Percentiles rank a stretch among this genome's conserved stretches.
These are phyloP conservation scores for Xenops minutus DNA, from an alignment of 2,797 vertebrate species.

Conservation along the genomic window DNA sequence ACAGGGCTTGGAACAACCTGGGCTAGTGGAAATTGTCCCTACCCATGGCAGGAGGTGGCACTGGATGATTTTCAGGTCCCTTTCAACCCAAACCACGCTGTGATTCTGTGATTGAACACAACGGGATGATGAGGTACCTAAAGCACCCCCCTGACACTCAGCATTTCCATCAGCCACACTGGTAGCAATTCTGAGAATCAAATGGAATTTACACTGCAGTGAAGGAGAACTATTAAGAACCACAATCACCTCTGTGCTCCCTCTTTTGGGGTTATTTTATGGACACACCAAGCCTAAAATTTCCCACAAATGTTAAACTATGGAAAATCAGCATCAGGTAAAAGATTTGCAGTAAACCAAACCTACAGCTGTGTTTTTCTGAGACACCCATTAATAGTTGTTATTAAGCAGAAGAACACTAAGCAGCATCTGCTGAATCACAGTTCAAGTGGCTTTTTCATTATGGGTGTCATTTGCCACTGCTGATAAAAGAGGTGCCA, in stretches of 20 bases:
- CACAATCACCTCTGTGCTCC: neutral
- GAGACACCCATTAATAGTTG: neutral
- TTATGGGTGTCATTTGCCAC: neutral
- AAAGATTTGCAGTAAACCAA: neutral
- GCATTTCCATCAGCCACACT: neutral
- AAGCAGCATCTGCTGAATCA: neutral
- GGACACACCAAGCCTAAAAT: neutral
- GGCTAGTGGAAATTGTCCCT: neutral
- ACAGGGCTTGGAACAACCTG: neutral
- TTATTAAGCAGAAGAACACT: neutral
- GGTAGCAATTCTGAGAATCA: neutral
- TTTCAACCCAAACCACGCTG: neutral
- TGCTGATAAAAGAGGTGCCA: neutral
- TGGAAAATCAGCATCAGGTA: neutral
- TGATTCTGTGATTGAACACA: neutral
- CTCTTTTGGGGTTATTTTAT: neutral
- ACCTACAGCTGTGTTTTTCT: neutral
- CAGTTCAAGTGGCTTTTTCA: neutral
- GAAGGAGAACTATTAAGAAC: neutral
- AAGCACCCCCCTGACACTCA: neutral
- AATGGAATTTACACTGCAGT: neutral
- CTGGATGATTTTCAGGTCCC: neutral
- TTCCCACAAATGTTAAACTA: neutral
- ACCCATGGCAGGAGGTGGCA: neutral
- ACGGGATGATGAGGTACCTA: neutral